A percentile compares a stretch with the other conserved stretches of the same genome.
These are phyloP conservation scores for Pollachius pollachius DNA, from an alignment of 2,113 vertebrate species.

Conservation along the genomic window DNA sequence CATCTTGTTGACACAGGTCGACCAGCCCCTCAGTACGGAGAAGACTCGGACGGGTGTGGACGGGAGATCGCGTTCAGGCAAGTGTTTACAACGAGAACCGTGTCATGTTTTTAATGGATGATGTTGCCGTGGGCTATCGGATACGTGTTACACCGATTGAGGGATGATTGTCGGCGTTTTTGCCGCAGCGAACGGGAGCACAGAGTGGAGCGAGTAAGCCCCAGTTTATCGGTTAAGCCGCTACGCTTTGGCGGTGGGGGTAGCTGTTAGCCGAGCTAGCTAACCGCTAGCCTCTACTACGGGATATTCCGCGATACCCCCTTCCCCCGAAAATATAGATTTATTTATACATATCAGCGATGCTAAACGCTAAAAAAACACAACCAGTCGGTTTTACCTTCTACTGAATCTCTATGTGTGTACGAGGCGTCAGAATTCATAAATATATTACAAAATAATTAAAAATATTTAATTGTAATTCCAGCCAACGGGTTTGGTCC, in stretches of 20 bases:
- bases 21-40: conserved; percentile 65
- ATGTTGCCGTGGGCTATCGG: too few species aligned
- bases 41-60: conserved; percentile 52
- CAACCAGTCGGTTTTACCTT: background rate
- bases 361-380: background rate
- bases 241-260: conserved; percentile 7
- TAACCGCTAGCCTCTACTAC: background rate
- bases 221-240: conserved; percentile 1
- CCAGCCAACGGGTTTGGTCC: background rate
- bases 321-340: background rate
- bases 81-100: conserved; percentile 31
- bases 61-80: conserved; percentile 41
- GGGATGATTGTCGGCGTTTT: conserved; percentile 3
- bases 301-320: background rate
- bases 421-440: background rate
- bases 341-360: background rate
- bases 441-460: background rate
- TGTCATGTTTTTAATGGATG: too few species aligned
- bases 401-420: conserved; percentile 13
- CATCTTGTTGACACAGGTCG: conserved; percentile 66
- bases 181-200: conserved; percentile 4
- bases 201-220: conserved; percentile 11
- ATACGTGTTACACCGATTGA: background rate
- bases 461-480: background rate
- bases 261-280: conserved; percentile 26